A percentile compares a stretch with the other conserved stretches of the same genome.
Evolutionary conservation across 2,888 invertebrate genomes (phyloP).

Genomic region (Drosophila eohydei): DNA sequence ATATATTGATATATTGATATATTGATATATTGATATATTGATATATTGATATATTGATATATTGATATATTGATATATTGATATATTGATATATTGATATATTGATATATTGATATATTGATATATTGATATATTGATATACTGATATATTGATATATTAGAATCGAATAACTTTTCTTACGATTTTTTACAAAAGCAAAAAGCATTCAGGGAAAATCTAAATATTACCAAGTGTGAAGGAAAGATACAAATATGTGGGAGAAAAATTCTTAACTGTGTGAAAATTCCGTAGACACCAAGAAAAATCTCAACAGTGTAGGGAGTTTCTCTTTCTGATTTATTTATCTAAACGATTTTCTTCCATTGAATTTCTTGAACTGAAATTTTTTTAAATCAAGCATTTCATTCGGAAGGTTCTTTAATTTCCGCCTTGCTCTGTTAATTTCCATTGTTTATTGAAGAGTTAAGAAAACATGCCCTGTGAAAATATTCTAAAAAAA

Average conservation of each 20-base stretch:
- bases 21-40: not conserved
- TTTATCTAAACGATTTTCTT: not conserved
- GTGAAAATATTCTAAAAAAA: not conserved
- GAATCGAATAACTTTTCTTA: not conserved
- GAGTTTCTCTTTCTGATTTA: not conserved
- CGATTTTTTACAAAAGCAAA: not conserved
- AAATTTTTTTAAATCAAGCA: not conserved
- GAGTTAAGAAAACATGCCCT: not conserved
- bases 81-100: not conserved
- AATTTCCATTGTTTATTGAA: slow-evolving; percentile 15
- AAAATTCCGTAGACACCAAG: not conserved
- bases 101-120: not conserved
- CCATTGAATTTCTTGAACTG: not conserved
- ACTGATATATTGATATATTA: not conserved
- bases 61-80: not conserved
- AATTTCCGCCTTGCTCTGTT: slow-evolving; percentile 10
- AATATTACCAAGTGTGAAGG: not conserved
- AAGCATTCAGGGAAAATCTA: not conserved
- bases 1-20: too few species aligned
- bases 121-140: not conserved
- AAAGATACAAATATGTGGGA: not conserved
- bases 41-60: not conserved
- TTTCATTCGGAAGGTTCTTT: slow-evolving; percentile 1
- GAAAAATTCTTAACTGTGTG: not conserved
- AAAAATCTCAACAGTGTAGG: not conserved